Conservation (phyloP, 2,113 vertebrate species). For the Amblyopsis rosae region DNA sequence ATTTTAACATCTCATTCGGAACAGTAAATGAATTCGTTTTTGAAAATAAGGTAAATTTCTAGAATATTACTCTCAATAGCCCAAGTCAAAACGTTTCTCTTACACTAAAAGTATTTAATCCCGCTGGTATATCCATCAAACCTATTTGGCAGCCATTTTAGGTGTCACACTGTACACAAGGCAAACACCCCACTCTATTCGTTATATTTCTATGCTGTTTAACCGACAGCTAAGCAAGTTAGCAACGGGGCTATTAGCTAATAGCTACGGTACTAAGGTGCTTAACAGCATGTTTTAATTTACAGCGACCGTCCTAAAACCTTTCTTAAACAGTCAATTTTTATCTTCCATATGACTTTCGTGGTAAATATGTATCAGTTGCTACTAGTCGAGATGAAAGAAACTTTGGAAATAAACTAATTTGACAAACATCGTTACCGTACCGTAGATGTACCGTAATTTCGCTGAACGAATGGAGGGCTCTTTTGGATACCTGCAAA, state of each 20-base stretch:
- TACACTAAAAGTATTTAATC: not conserved
- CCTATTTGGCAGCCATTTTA: not conserved
- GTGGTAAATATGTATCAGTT: no score
- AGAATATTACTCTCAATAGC: no score
- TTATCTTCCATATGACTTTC: no score
- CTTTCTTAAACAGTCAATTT: no score
- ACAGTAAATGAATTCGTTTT: no score
- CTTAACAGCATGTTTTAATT: no score
- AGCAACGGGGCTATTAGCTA: not conserved
- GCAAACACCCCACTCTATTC: not conserved
- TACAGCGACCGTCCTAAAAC: no score
- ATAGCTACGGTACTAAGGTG: not conserved
- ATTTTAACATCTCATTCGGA: not conserved
- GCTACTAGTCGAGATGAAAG: no score
- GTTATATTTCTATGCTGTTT: not conserved
- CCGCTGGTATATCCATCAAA: no score
- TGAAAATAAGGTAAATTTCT: no score
- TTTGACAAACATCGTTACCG: not conserved
- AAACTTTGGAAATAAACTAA: no score
- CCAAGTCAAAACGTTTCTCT: not conserved
- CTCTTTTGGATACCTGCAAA: constrained; percentile 59
- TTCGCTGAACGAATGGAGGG: constrained; percentile 57
- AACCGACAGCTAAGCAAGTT: constrained; percentile 1
- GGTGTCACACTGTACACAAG: not conserved
- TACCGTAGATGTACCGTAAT: no score